Percentiles rank a stretch among this genome's conserved stretches.
phyloP scores from a whole-genome alignment of 2,113 vertebrate genomes.

The Marmota flaviventris region DNA sequence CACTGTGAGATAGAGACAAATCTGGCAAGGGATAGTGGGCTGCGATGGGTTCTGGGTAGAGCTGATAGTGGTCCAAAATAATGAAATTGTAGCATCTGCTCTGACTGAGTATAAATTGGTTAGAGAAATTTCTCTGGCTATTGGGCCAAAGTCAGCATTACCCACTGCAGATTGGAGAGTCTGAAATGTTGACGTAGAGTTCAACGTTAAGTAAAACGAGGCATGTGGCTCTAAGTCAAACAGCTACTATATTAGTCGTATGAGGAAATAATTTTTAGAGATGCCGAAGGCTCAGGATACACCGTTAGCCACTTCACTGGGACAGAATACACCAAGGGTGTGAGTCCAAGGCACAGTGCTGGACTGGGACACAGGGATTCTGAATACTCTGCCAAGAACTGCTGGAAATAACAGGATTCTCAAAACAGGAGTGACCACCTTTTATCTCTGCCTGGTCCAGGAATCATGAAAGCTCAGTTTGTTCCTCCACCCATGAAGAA shows the following conservation, averaged over 20 bases:
- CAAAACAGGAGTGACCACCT: neutral
- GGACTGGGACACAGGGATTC: neutral
- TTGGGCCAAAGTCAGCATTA: slow-evolving; percentile 75
- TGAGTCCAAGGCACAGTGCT: neutral
- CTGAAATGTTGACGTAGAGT: slow-evolving; percentile 80
- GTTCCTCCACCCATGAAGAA: neutral
- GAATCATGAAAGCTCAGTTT: neutral
- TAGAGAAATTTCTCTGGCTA: slow-evolving; percentile 81
- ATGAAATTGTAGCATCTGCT: slow-evolving; percentile 84
- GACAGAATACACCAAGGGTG: slow-evolving; percentile 39
- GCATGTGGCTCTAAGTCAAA: slow-evolving; percentile 78
- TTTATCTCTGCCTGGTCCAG: neutral
- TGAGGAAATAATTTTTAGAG: slow-evolving; percentile 76
- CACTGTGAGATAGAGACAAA: slow-evolving; percentile 81
- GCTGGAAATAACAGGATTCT: neutral
- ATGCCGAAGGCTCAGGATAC: slow-evolving; percentile 50
- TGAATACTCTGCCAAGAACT: neutral
- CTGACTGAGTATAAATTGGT: slow-evolving; percentile 82
- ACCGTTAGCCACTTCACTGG: slow-evolving; percentile 69
- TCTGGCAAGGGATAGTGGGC: slow-evolving; percentile 78
- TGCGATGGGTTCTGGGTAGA: slow-evolving; percentile 75
- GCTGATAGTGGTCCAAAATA: slow-evolving; percentile 83
- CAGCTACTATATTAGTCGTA: slow-evolving; percentile 75
- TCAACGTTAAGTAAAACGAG: slow-evolving; percentile 80
- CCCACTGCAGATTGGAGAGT: slow-evolving; percentile 69